Evolutionary conservation across 2,888 invertebrate species (phyloP).

Genomic region (Danaus chrysippus): DNA sequence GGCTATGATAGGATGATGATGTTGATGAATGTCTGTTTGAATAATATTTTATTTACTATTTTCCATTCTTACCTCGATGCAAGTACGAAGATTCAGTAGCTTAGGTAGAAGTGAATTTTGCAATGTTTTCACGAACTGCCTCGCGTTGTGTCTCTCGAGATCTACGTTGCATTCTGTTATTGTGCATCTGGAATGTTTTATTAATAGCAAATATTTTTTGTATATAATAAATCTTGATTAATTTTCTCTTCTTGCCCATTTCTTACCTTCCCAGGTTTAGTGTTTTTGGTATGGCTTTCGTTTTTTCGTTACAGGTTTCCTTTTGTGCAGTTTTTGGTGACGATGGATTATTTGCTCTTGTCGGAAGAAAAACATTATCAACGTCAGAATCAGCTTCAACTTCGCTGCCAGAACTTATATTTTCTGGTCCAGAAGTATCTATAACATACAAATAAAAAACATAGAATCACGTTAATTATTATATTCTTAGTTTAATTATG

Average conservation of each 20-base stretch:
- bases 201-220: not conserved
- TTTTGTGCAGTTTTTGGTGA: slow-evolving; percentile 43
- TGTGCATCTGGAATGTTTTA: slow-evolving; percentile 56
- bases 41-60: not conserved
- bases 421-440: slow-evolving; percentile 84
- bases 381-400: slow-evolving; percentile 73
- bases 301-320: slow-evolving; percentile 44
- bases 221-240: not conserved
- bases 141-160: slow-evolving; percentile 91
- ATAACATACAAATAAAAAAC: slow-evolving; percentile 10
- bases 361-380: slow-evolving; percentile 72
- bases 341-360: slow-evolving; percentile 60
- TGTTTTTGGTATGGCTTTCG: slow-evolving; percentile 66
- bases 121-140: slow-evolving; percentile 88
- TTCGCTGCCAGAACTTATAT: slow-evolving; percentile 72
- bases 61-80: slow-evolving; percentile 81
- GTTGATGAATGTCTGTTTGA: not conserved
- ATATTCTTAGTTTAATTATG: not conserved
- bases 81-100: slow-evolving; percentile 85
- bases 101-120: slow-evolving; percentile 87
- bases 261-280: slow-evolving; percentile 67
- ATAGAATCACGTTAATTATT: not conserved
- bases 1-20: not conserved
- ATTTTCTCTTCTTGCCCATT: not conserved
- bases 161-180: slow-evolving; percentile 86